Evolutionary conservation across 1,140 invertebrate species (phyloP), one percentile per base, ranked within the genome.

Genomic region (Ooceraea biroi): DNA sequence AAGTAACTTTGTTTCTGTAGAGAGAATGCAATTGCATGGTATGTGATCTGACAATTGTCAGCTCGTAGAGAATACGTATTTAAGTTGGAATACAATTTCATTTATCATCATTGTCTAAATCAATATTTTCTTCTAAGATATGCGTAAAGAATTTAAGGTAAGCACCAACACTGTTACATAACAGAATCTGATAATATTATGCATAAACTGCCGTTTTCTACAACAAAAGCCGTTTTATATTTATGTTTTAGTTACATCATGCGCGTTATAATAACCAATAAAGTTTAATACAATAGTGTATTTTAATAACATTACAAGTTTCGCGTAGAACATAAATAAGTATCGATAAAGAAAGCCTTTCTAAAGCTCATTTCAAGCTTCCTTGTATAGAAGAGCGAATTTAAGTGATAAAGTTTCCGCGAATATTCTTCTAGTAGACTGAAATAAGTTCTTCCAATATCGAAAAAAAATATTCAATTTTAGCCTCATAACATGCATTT

Each of bases 201-300:
- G 30, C 52, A 22, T 25, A n/a, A 41, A 14, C 55, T 48, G 58
- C n/a, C 27, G 3, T 66, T 77, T 77, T n/a, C 19, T 7, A 52
- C 7, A 41, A 14, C n/a, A 14, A 52, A 55, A 41, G 19, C 41
- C 66, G n/a, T 41, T 66, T 80, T 69, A 55, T 7, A 19, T 66
- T 80, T 69, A 69, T 50, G 71, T 46, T 71, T 50, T 69, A 57
- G 44, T 63, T 69, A 36, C 10, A n/a, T 80, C 71, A 80, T 69
- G 22, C 76, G 41, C 55, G 14, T 66, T 77, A 50, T 77, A 78
- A 78, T 46, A 80, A 30, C 50, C 52, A 71, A 80, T 80, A 80
- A 80, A 80, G 50, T 71, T 69, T 27, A 44, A 57, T 61, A 46
- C 44, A 71, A 80, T 57, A n/a, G n/a, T n/a, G n/a, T n/a, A 58